Evolutionary conservation across 2,888 invertebrate genomes (phyloP).

Genomic region (Microctonus aethiopoides): DNA sequence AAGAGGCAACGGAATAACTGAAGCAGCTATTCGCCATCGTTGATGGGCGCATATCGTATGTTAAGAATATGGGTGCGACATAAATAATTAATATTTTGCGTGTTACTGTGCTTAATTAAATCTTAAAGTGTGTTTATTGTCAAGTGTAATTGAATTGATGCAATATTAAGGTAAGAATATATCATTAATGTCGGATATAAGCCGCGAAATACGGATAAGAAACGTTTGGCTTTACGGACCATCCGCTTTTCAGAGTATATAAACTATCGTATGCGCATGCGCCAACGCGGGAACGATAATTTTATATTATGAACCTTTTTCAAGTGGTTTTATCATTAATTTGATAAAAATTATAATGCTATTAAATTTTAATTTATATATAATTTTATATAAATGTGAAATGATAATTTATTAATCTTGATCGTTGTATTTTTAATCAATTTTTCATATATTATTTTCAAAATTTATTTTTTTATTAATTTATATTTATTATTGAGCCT

Average conservation of each 20-base stretch:
- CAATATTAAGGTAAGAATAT: constrained; percentile 46
- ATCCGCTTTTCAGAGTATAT: constrained; percentile 55
- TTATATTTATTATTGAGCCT: too few relatives aligned
- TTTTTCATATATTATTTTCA: too few relatives aligned
- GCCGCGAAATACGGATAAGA: constrained; percentile 42
- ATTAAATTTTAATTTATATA: background rate
- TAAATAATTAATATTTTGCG: constrained; percentile 37
- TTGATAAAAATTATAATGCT: constrained; percentile 33
- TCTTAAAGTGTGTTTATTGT: constrained; percentile 33
- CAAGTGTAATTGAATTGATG: constrained; percentile 29
- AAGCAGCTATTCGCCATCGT: constrained; percentile 63
- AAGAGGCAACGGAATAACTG: constrained; percentile 52
- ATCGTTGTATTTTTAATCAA: too few relatives aligned
- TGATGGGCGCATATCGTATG: constrained; percentile 52
- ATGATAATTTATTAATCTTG: too few relatives aligned
- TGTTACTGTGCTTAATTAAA: constrained; percentile 53
- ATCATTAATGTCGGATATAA: constrained; percentile 35
- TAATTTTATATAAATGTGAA: too few relatives aligned
- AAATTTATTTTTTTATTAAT: too few relatives aligned
- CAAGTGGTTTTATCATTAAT: constrained; percentile 30
- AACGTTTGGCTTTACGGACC: constrained; percentile 48
- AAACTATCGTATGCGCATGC: constrained; percentile 56
- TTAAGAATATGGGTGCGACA: constrained; percentile 46
- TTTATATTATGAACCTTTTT: constrained; percentile 45
- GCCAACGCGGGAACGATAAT: constrained; percentile 58